These are phyloP conservation scores for Synergus japonicus DNA, from an alignment of 2,888 invertebrate species.

Conservation along the genomic window DNA sequence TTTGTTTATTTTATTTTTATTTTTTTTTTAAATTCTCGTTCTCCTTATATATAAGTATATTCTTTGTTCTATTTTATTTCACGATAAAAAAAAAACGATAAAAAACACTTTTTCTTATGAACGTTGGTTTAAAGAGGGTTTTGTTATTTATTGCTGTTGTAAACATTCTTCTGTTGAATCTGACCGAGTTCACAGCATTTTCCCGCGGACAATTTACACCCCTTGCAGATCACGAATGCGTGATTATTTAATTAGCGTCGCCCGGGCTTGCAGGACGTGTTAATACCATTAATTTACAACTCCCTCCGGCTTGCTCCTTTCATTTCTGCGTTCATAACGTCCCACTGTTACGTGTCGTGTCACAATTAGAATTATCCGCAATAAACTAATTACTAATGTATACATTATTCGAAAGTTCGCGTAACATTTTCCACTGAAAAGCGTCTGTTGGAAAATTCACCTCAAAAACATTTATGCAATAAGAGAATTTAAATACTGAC, in stretches of 20 bases:
- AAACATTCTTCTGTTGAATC: neutral
- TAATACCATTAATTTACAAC: conserved; percentile 25
- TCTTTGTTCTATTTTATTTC: neutral
- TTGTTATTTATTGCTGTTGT: neutral
- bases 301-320: conserved; percentile 29
- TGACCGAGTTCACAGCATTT: neutral
- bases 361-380: conserved; percentile 15
- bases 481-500: neutral
- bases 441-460: neutral
- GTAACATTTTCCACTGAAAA: neutral
- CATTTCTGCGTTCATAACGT: conserved; percentile 10
- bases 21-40: no score
- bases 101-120: neutral
- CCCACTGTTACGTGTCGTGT: neutral
- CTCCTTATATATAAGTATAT: no score
- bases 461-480: neutral
- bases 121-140: neutral
- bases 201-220: conserved; percentile 15
- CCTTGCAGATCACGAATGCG: conserved; percentile 25
- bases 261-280: conserved; percentile 13
- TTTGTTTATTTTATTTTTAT: no score
- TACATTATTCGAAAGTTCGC: neutral
- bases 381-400: conserved; percentile 19
- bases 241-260: conserved; percentile 25
- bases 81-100: neutral